Evolutionary conservation across 2,113 vertebrate genomes (phyloP), one percentile per base, ranked within the genome.

Genomic region (Atractosteus spatula): DNA sequence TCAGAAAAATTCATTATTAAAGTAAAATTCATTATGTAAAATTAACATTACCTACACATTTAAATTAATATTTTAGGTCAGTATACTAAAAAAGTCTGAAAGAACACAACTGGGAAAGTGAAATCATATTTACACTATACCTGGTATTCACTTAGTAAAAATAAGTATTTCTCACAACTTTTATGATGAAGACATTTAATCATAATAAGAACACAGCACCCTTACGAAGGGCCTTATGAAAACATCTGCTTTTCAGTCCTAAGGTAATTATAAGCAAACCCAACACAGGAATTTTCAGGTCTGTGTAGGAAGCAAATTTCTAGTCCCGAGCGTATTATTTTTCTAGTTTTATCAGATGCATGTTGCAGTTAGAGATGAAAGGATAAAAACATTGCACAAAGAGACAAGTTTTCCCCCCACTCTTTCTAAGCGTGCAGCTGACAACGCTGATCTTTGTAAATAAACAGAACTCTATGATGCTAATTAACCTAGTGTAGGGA

Each of bases 401-500:
- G 78, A 78, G 78, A 73, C 79, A 82, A 86, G 63, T 83, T 84
- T 77, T 80, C 78, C 74, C 59, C 45, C 41, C 44, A 79, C 72
- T 77, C 79, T 80, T 80, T 82, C 74, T 16, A 74, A 70, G 81
- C 76, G 76, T 77, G 77, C 71, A 67, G 62, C 77, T 76, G 70
- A 71, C 75, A 11, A 77, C 80, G 82, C 4, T 43, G 64, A 12
- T 80, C 84, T 79, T 80, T 78, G 78, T 85, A 88, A 86, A 84
- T 85, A 88, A 85, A 86, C 84, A 81, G 75, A 63, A 74, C 83
- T 79, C 83, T 79, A 68, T 76, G 82, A 87, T 86, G 85, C 80
- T 86, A 87, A 88, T 87, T 87, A 86, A 80, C 79, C 80, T 80
- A 78, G 84, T 86, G 87, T 84, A 86, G 82, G 85, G 84, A 85